Evolutionary conservation across 2,888 invertebrate species (phyloP).

Genomic region (Lasioglossum zephyrum): DNA sequence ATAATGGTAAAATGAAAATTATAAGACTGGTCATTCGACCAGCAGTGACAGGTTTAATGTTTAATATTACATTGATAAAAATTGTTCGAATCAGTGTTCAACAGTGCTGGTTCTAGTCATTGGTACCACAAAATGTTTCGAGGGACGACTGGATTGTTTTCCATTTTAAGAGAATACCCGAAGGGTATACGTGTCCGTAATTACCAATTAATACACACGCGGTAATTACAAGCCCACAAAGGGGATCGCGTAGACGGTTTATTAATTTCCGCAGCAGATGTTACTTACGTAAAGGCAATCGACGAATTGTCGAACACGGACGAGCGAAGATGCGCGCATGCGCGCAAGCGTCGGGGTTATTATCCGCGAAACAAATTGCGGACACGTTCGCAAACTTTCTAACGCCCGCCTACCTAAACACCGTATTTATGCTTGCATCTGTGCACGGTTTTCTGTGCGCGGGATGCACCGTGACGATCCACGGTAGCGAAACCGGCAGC

Average conservation of each 20-base stretch:
- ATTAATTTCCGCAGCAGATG: constrained; percentile 26
- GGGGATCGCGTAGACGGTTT: neutral
- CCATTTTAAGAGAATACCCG: neutral
- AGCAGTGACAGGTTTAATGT: too few relatives aligned
- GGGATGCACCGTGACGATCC: neutral
- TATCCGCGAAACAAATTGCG: constrained; percentile 63
- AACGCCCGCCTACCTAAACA: constrained; percentile 71
- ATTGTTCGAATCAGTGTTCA: too few relatives aligned
- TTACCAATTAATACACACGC: neutral
- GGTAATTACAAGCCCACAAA: neutral
- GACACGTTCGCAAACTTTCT: constrained; percentile 70
- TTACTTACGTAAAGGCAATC: constrained; percentile 57
- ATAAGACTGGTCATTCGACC: too few relatives aligned
- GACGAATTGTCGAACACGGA: constrained; percentile 67
- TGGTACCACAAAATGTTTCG: neutral
- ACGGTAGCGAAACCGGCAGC: constrained; percentile 18
- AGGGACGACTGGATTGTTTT: neutral
- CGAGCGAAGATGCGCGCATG: constrained; percentile 47
- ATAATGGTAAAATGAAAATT: too few relatives aligned
- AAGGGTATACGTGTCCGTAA: neutral
- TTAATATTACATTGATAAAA: too few relatives aligned
- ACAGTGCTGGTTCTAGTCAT: too few relatives aligned
- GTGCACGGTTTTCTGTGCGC: neutral
- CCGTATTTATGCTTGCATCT: constrained; percentile 51
- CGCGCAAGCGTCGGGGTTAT: constrained; percentile 14